Conservation (phyloP, 2,113 vertebrate genomes). For the Dolichallabes microphthalmus region DNA sequence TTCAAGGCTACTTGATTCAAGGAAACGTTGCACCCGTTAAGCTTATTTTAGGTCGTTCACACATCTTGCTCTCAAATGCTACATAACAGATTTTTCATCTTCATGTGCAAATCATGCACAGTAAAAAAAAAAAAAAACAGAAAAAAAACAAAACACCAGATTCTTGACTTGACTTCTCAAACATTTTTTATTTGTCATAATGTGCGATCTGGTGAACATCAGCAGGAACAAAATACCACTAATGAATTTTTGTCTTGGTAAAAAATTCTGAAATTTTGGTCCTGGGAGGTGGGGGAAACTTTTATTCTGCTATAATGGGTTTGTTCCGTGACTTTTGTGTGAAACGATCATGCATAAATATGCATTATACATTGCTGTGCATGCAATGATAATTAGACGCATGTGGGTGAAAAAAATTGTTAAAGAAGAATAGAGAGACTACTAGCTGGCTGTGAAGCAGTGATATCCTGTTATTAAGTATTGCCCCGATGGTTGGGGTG, state of each 20-base stretch:
- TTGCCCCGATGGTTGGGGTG: not conserved
- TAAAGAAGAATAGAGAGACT: too few relatives aligned
- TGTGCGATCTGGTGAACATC: not conserved
- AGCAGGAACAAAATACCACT: too few relatives aligned
- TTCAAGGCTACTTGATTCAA: not conserved
- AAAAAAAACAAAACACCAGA: too few relatives aligned
- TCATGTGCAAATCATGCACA: not conserved
- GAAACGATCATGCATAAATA: not conserved
- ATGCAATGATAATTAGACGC: too few relatives aligned
- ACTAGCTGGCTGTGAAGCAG: too few relatives aligned
- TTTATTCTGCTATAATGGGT: not conserved
- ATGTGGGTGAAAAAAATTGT: too few relatives aligned
- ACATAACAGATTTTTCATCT: not conserved
- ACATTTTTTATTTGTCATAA: not conserved
- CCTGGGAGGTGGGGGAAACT: not conserved
- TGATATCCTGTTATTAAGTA: not conserved
- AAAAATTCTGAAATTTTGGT: too few relatives aligned
- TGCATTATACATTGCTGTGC: not conserved
- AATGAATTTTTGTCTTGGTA: too few relatives aligned
- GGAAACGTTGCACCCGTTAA: not conserved
- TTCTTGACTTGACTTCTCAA: too few relatives aligned
- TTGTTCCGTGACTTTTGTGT: not conserved
- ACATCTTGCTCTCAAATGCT: not conserved
- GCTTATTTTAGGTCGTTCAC: not conserved
- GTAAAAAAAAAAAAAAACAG: too few relatives aligned